Conservation (phyloP, 2,888 invertebrate species). For the Hedychridium roseum region DNA sequence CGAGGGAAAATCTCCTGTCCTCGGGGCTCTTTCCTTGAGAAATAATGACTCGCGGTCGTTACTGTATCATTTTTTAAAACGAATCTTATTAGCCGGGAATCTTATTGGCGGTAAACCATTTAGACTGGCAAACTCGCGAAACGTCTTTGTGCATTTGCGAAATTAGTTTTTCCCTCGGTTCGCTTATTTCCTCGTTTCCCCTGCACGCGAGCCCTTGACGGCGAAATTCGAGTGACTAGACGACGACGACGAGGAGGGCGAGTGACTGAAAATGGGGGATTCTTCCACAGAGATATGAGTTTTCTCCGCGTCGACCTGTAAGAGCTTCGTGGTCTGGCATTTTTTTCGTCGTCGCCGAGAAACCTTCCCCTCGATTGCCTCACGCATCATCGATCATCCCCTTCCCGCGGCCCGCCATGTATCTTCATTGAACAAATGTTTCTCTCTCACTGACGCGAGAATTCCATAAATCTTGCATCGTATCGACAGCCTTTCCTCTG, state of each 20-base stretch:
- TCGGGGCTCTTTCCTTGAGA: no score
- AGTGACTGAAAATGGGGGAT: slow-evolving; percentile 2
- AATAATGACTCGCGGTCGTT: no score
- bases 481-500: no score
- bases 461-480: no score
- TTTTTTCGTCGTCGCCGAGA: not conserved
- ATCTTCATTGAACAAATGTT: not conserved
- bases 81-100: no score
- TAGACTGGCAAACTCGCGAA: no score
- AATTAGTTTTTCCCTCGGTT: slow-evolving; percentile 25
- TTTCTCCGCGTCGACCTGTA: slow-evolving; percentile 12
- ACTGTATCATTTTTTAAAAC: no score
- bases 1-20: no score
- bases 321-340: not conserved
- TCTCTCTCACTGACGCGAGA: not conserved
- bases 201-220: slow-evolving; percentile 7
- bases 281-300: slow-evolving; percentile 23
- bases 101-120: no score
- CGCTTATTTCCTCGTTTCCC: slow-evolving; percentile 24
- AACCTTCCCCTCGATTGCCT: slow-evolving; percentile 7
- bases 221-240: slow-evolving; percentile 26
- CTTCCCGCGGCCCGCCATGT: slow-evolving; percentile 14
- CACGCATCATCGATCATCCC: slow-evolving; percentile 17
- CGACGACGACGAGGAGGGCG: slow-evolving; percentile 1
- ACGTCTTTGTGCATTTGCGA: slow-evolving; percentile 19